Percentiles rank a stretch among this genome's conserved stretches.
Evolutionary conservation across 64 coral and sea anemone species (phyloP).

Genomic region (Stichodactyla mertensii): DNA sequence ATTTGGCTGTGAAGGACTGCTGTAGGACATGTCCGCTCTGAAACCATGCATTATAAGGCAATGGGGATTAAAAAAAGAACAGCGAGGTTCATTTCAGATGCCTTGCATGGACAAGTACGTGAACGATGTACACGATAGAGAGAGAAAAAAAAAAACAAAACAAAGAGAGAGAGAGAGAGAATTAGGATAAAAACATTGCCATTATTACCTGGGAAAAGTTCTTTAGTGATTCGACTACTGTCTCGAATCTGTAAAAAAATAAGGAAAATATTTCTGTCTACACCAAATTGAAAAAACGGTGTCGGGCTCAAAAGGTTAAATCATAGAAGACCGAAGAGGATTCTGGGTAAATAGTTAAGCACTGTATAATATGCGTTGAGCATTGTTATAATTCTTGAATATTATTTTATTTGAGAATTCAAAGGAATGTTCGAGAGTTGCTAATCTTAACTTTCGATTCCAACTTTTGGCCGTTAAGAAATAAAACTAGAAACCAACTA

Average conservation of each 20-base stretch:
- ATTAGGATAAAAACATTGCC: not conserved
- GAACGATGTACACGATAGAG: not conserved
- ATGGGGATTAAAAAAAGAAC: too few relatives aligned
- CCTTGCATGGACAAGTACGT: not conserved
- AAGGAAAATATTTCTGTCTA: not conserved
- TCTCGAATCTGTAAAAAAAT: constrained; percentile 23
- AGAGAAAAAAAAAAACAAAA: not conserved
- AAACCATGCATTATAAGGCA: too few relatives aligned
- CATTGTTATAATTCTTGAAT: too few relatives aligned
- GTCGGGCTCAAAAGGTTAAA: not conserved
- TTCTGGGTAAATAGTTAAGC: too few relatives aligned
- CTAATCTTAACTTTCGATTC: too few relatives aligned
- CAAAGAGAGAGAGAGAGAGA: not conserved
- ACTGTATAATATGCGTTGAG: too few relatives aligned
- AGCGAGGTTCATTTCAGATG: not conserved
- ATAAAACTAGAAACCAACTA: too few relatives aligned
- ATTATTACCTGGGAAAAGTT: constrained; percentile 70
- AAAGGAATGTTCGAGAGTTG: too few relatives aligned
- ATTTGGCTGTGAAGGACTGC: not conserved
- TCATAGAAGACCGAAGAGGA: not conserved
- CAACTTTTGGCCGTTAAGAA: too few relatives aligned
- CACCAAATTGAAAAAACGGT: too few relatives aligned
- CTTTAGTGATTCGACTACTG: constrained; percentile 55
- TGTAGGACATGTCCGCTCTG: too few relatives aligned
- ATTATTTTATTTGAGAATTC: too few relatives aligned